Conservation (phyloP, 1,140 invertebrate species). For the Diachasmimorpha longicaudata region DNA sequence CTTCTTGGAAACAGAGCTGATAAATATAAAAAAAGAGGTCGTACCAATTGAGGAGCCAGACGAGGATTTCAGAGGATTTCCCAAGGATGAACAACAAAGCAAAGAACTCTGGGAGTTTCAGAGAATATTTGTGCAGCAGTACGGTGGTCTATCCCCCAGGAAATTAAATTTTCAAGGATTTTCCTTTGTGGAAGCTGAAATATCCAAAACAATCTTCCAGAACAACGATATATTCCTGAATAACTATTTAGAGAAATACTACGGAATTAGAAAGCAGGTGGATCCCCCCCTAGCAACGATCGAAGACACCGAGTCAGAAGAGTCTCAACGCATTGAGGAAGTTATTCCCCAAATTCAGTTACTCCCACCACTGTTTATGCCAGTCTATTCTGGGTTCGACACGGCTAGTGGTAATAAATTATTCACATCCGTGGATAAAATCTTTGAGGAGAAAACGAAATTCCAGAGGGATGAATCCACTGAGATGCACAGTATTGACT, state of each 20-base stretch:
- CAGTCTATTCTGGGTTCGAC: not conserved
- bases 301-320: not conserved
- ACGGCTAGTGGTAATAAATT: conserved; percentile 14
- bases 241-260: not conserved
- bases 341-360: not conserved
- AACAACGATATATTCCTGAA: not conserved
- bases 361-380: not conserved
- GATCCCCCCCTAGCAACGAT: not conserved
- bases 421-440: not conserved
- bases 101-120: not conserved
- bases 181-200: not conserved
- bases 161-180: not conserved
- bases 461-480: not conserved
- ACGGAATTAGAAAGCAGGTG: not conserved
- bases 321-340: not conserved
- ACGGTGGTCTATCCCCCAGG: not conserved
- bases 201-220: not conserved
- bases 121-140: not conserved
- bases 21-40: not conserved
- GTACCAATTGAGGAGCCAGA: not conserved
- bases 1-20: not conserved
- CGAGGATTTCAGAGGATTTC: not conserved
- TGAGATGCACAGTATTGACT: conserved; percentile 8
- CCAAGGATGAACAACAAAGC: not conserved
- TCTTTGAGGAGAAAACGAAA: not conserved